phyloP scores from a whole-genome alignment of 2,113 vertebrate genomes.

The Diglossa brunneiventris region DNA sequence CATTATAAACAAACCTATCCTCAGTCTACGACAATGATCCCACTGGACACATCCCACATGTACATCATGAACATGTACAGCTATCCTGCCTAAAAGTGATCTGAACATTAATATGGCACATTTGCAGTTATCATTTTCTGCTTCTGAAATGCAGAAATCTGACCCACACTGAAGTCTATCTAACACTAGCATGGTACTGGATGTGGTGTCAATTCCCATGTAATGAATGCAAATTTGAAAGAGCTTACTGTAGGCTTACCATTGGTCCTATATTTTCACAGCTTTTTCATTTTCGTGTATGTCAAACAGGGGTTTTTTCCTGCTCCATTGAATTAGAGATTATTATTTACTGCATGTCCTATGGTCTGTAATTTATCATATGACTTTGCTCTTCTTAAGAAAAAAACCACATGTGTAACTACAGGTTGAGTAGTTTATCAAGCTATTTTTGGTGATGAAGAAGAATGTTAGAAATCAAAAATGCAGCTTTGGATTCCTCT shows the following conservation, averaged over 20 bases:
- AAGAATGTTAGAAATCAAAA: background rate
- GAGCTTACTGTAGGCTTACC: background rate
- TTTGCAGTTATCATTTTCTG: background rate
- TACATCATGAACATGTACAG: background rate
- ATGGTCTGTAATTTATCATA: background rate
- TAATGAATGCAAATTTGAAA: background rate
- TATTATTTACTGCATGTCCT: background rate
- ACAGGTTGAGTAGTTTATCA: background rate
- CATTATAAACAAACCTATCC: background rate
- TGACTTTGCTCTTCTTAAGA: background rate
- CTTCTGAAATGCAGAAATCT: background rate
- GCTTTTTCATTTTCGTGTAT: background rate
- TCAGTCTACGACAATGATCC: background rate
- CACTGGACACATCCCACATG: background rate
- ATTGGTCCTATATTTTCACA: background rate
- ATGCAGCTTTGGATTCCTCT: background rate
- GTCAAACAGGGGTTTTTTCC: accelerated
- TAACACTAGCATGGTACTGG: background rate
- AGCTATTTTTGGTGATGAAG: background rate
- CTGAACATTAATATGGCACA: background rate
- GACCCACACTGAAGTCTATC: background rate
- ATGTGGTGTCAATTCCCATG: background rate
- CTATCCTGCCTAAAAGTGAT: background rate
- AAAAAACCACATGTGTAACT: background rate
- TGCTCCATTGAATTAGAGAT: background rate